Evolutionary conservation across 37 sponge, comb jelly and placozoan genomes (phyloP), one percentile per base, ranked within the genome.

Genomic region (Tethya wilhelma): DNA sequence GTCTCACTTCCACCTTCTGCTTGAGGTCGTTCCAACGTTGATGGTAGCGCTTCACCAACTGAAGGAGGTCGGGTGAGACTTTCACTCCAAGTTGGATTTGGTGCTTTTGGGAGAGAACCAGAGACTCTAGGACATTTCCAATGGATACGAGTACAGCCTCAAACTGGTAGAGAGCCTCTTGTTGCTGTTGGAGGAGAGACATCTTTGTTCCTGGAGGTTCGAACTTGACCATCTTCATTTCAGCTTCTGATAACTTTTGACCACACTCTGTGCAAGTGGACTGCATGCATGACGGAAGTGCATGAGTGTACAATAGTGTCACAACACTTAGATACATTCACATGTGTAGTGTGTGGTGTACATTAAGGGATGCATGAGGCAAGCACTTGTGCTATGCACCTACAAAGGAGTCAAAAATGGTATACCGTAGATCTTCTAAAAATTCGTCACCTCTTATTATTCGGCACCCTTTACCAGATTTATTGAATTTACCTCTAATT

Each of bases 41-140:
- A 17, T 86, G 86, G 49, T 67, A 90, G 8, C 82, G 66, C 60
- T 56, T 81, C 34, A 81, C 82, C 44, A 90, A 40, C 53, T 90
- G 69, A 4, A 45, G 5, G 29, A 84, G 56, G 39, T 90, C 91
- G 11, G 62, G 4, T 2, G 77, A 73, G 63, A 75, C 34, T 26
- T 59, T 20, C 26, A 73, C 72, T 22, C 66, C 58, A 28, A 87
- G 42, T 30, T 80, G 75, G 69, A 75, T 0, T 56, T 73, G 81
- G 32, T 39, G 36, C 29, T 69, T 80, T 76, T 87, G 87, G 2
- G 87, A 79, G 44, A 25, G 8, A 3, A 80, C 80, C 22, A 87
- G 46, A 1, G 68, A 29, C n/a, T 73, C 87, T 26, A 87, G 60
- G 1, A 65, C 17, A 14, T 72, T 30, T 4, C 87, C 81, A 38